Base-by-base conservation (phyloP, 2,797 vertebrate species). In the Mormyrops boulengeri region DNA sequence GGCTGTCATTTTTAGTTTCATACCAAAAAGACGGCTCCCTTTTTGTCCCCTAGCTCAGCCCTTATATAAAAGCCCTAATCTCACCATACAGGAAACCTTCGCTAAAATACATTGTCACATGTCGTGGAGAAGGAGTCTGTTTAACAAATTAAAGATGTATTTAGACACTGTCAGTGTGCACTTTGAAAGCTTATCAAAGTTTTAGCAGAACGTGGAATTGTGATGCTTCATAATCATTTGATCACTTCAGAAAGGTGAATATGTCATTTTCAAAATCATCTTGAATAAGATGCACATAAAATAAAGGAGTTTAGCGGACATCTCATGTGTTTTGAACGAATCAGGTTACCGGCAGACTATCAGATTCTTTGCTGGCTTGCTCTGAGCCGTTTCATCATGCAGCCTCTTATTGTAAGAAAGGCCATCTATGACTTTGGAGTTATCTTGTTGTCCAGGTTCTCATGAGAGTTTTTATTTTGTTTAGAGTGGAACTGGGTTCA, bases 1-100 rank as follows among this genome's bases (percentile, higher is more conserved):
- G 90, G 90, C 26, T 91, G 91, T 91, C 89, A 87, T 80, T 85
- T 89, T 80, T 89, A 90, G 92, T 91, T 91, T 89, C 91, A 91
- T 90, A 82, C 89, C 91, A 89, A 91, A 93, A 92, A 89, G 77
- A 88, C 85, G 6, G 9, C 80, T 88, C 85, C 89, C 41, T 82
- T 89, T 87, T 62, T 9, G 34, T 85, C 34, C 69, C 38, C 38
- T 22, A 49, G 30, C 85, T 38, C 50, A 80, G 44, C 38, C 41
- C 8, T 41, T 85, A 47, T 69, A 49, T 69, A 22, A 53, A 66
- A 89, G 26, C 77, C 50, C 69, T 2, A 34, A 30, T 53, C 26
- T 82, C 30, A 41, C 69, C 66, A 44, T 82, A 14, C 38, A 17
- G 38, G 12, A 30, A 41, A 87, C 47, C 50, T 52, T 34, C 14